A percentile compares a stretch with the other conserved stretches of the same genome.
phyloP scores from a whole-genome alignment of 2,888 invertebrate genomes.

The Trimorus sp. region DNA sequence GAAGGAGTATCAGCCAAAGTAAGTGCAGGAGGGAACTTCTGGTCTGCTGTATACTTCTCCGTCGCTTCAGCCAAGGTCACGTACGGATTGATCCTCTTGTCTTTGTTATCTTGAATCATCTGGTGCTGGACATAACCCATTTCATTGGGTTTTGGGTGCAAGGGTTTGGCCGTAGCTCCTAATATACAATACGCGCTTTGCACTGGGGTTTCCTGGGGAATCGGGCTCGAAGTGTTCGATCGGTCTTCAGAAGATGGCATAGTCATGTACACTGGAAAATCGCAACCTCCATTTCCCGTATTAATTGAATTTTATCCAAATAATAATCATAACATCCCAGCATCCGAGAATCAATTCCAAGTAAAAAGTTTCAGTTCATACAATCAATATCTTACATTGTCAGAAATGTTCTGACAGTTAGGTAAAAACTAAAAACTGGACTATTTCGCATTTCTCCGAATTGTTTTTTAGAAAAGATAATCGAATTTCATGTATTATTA shows the following conservation, averaged over 20 bases:
- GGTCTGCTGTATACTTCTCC: too few relatives aligned
- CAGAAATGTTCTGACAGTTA: too few relatives aligned
- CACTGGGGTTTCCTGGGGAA: constrained; percentile 72
- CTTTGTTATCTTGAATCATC: too few relatives aligned
- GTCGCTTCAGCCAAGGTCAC: too few relatives aligned
- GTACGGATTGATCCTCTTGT: too few relatives aligned
- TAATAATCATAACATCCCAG: neutral
- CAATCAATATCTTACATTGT: too few relatives aligned
- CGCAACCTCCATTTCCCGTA: constrained; percentile 36
- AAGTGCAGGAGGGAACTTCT: too few relatives aligned
- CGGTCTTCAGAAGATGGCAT: constrained; percentile 78
- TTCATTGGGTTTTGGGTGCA: constrained; percentile 70
- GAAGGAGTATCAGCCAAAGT: too few relatives aligned
- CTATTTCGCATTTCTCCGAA: neutral
- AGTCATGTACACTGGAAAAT: constrained; percentile 74
- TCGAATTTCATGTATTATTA: too few relatives aligned
- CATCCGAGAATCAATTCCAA: neutral
- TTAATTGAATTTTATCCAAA: neutral
- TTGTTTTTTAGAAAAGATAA: too few relatives aligned
- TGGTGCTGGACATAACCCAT: constrained; percentile 32
- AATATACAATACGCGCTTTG: constrained; percentile 74
- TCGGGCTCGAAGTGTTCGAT: constrained; percentile 76
- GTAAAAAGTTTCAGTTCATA: neutral
- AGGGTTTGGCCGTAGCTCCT: constrained; percentile 70
- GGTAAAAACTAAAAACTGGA: too few relatives aligned